Evolutionary conservation across 2,113 vertebrate genomes (phyloP).

Genomic region (Calidris pugnax): DNA sequence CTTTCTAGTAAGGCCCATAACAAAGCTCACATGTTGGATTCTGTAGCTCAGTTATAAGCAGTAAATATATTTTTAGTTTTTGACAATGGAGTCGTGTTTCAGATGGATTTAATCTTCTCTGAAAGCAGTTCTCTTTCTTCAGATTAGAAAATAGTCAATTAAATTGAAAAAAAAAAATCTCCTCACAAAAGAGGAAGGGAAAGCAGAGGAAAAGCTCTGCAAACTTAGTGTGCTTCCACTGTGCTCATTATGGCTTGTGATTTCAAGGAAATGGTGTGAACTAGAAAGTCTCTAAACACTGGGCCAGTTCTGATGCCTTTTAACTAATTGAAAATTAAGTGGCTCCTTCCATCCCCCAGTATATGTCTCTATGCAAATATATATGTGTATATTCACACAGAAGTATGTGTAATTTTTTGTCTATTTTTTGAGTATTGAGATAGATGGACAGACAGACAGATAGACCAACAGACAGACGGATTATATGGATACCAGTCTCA

Average conservation of each 20-base stretch:
- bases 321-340: not conserved
- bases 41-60: not conserved
- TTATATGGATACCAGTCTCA: not conserved
- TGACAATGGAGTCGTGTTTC: not conserved
- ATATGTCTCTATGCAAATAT: not conserved
- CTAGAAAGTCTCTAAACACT: not conserved
- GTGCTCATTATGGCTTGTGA: not conserved
- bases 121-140: not conserved
- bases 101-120: not conserved
- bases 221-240: not conserved
- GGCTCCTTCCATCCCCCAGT: not conserved
- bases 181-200: not conserved
- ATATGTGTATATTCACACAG: not conserved
- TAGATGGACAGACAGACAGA: not conserved
- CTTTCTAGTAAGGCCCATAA: not conserved
- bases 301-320: not conserved
- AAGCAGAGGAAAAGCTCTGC: not conserved
- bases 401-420: not conserved
- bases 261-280: not conserved
- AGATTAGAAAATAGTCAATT: not conserved
- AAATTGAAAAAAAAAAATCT: not conserved
- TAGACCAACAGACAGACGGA: rapidly evolving
- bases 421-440: not conserved
- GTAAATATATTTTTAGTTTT: not conserved
- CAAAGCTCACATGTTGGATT: not conserved